phyloP scores from a whole-genome alignment of 1,140 invertebrate genomes.

The Rhyzopertha dominica region DNA sequence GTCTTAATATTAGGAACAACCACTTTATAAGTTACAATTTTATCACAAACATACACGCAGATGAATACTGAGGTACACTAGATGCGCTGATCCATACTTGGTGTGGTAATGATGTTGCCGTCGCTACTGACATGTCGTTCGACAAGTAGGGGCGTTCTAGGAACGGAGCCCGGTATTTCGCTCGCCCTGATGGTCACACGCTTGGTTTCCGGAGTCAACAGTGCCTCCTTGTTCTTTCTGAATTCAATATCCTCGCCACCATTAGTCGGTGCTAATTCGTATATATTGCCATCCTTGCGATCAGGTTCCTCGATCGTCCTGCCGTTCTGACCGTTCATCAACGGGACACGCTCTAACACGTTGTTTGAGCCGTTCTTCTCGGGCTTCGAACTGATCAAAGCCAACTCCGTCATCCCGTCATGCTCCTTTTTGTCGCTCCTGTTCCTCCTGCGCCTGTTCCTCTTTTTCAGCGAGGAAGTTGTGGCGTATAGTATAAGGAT shows the following conservation, averaged over 20 bases:
- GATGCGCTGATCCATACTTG: too few species aligned
- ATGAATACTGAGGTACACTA: slow-evolving; percentile 33
- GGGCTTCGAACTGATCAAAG: slow-evolving; percentile 27
- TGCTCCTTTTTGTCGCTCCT: slow-evolving; percentile 13
- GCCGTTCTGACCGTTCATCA: slow-evolving; percentile 40
- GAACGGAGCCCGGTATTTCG: slow-evolving; percentile 54
- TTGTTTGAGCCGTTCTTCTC: slow-evolving; percentile 20
- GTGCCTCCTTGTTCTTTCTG: slow-evolving; percentile 41
- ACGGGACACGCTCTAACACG: slow-evolving; percentile 27
- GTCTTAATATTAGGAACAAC: slow-evolving; percentile 27
- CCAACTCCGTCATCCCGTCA: slow-evolving; percentile 30
- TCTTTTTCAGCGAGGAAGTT: too few species aligned
- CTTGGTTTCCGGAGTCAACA: slow-evolving; percentile 52
- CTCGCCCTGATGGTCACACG: slow-evolving; percentile 60
- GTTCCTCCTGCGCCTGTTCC: slow-evolving; percentile 25
- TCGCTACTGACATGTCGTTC: slow-evolving; percentile 35
- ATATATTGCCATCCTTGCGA: slow-evolving; percentile 28
- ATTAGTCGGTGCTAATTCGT: slow-evolving; percentile 37
- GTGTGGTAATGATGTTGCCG: slow-evolving; percentile 35
- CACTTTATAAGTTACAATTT: slow-evolving; percentile 31
- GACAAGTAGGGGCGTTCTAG: slow-evolving; percentile 60
- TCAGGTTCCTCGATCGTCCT: slow-evolving; percentile 23
- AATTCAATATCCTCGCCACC: slow-evolving; percentile 46
- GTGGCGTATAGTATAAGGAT: too few species aligned
- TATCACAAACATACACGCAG: slow-evolving; percentile 31